These are phyloP conservation scores for Stomorhina lunata DNA, from an alignment of 2,888 invertebrate genomes.

Conservation along the genomic window DNA sequence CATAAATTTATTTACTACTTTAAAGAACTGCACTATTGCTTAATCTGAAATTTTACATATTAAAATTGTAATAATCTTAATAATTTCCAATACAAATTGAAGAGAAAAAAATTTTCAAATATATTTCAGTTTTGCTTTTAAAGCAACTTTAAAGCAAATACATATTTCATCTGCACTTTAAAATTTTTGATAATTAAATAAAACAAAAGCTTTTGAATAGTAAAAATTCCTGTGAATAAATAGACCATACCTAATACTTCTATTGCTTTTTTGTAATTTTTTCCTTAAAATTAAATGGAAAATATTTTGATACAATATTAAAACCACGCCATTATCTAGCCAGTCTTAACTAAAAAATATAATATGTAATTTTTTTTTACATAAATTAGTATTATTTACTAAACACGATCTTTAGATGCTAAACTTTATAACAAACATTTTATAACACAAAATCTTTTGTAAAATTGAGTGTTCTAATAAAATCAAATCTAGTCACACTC, in stretches of 20 bases:
- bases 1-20: not conserved
- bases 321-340: not conserved
- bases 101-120: no score
- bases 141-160: no score
- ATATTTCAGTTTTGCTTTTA: no score
- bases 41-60: no score
- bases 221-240: no score
- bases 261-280: no score
- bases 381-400: not conserved
- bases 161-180: no score
- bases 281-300: not conserved
- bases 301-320: not conserved
- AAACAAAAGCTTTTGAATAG: no score
- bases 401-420: not conserved
- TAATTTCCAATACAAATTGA: no score
- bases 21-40: not conserved
- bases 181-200: no score
- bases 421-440: not conserved
- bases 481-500: not conserved
- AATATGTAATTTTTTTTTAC: not conserved
- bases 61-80: no score
- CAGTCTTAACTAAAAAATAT: not conserved
- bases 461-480: not conserved
- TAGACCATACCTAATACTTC: no score
- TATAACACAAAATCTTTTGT: not conserved